Evolutionary conservation across 2,888 invertebrate genomes (phyloP).

Genomic region (Agapostemon virescens): DNA sequence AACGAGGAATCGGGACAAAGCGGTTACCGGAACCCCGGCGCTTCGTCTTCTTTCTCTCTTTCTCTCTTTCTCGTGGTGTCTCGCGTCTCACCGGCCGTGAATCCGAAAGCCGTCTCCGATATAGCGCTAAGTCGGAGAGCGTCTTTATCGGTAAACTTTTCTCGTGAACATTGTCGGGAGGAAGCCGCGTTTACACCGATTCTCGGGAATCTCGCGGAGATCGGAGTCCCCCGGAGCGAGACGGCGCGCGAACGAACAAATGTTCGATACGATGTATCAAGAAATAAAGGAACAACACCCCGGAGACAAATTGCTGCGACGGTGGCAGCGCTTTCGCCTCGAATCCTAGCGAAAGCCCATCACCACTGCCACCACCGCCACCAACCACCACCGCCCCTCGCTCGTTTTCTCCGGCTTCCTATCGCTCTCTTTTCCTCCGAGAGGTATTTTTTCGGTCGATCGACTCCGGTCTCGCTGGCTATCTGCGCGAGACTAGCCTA

Average conservation of each 20-base stretch:
- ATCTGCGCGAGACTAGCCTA: neutral
- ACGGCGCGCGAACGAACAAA: neutral
- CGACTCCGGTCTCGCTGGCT: neutral
- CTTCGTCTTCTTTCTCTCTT: neutral
- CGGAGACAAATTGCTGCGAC: slow-evolving; percentile 14
- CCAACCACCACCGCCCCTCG: no score
- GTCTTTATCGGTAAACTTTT: slow-evolving; percentile 14
- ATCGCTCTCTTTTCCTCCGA: neutral
- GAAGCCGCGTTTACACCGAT: slow-evolving; percentile 4
- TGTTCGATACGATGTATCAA: slow-evolving; percentile 13
- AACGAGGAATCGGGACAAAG: slow-evolving; percentile 1
- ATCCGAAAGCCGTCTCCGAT: slow-evolving; percentile 5
- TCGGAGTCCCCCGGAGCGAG: neutral
- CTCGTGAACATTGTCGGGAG: neutral
- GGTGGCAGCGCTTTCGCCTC: neutral
- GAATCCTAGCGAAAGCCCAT: neutral
- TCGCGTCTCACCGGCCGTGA: neutral
- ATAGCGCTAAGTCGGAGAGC: slow-evolving; percentile 15
- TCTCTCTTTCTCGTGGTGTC: neutral
- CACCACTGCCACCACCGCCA: no score
- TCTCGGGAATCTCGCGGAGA: slow-evolving; percentile 1
- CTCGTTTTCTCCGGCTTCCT: neutral
- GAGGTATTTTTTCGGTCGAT: neutral
- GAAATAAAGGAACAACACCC: slow-evolving; percentile 12
- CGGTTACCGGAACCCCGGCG: neutral